These are phyloP conservation scores for Kuschelorhynchus macadamiae DNA, from an alignment of 2,888 invertebrate species.

Conservation along the genomic window DNA sequence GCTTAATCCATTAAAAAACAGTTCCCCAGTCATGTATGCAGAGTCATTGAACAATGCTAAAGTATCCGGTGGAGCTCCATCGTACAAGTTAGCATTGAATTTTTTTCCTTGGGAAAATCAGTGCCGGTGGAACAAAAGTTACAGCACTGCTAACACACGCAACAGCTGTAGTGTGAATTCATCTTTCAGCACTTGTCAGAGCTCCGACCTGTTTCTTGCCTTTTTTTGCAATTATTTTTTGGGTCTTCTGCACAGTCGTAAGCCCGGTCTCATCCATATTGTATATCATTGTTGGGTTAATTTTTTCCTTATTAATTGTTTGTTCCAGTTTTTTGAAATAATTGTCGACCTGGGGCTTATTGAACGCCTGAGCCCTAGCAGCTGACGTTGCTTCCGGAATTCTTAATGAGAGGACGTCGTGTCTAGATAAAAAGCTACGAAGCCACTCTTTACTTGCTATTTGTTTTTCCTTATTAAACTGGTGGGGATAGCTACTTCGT, in stretches of 20 bases:
- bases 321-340: slow-evolving; percentile 20
- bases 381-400: slow-evolving; percentile 26
- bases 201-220: slow-evolving; percentile 12
- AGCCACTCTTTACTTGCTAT: slow-evolving; percentile 16
- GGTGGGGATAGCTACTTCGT: not conserved
- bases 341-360: slow-evolving; percentile 26
- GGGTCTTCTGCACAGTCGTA: slow-evolving; percentile 13
- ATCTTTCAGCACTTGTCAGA: slow-evolving; percentile 19
- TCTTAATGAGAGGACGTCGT: slow-evolving; percentile 13
- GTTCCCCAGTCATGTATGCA: slow-evolving; percentile 32
- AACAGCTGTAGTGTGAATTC: slow-evolving; percentile 15
- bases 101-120: slow-evolving; percentile 27
- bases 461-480: slow-evolving; percentile 19
- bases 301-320: slow-evolving; percentile 9
- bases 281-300: slow-evolving; percentile 21
- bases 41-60: slow-evolving; percentile 21
- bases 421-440: not conserved
- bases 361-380: slow-evolving; percentile 21
- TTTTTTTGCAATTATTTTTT: slow-evolving; percentile 13
- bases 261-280: slow-evolving; percentile 25
- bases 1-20: slow-evolving; percentile 17
- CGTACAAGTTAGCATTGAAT: slow-evolving; percentile 9
- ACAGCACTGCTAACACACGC: slow-evolving; percentile 14
- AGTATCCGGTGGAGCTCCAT: slow-evolving; percentile 24
- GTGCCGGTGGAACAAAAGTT: slow-evolving; percentile 11